Evolutionary conservation across 2,888 invertebrate genomes (phyloP).

Genomic region (Osmoderma eremita): DNA sequence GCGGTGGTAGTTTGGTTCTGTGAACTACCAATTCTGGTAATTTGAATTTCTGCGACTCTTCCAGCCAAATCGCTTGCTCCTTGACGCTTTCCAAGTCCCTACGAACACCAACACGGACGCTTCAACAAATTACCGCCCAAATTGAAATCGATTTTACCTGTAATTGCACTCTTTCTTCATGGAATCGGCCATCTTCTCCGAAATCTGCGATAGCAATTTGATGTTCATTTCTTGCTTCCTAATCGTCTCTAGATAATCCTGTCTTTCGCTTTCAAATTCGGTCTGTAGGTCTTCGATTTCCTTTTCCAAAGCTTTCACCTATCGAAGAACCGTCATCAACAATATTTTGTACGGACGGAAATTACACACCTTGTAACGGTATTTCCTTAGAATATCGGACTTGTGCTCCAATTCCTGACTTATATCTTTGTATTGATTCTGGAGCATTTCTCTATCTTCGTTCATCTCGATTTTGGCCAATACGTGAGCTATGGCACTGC

Average conservation of each 20-base stretch:
- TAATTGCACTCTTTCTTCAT: conserved; percentile 80
- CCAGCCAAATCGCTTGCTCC: conserved; percentile 77
- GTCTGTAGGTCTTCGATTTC: conserved; percentile 82
- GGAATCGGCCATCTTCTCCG: conserved; percentile 74
- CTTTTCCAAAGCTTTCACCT: conserved; percentile 74
- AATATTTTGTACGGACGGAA: not conserved
- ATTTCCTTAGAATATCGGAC: conserved; percentile 73
- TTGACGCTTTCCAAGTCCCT: conserved; percentile 77
- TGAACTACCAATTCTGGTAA: conserved; percentile 74
- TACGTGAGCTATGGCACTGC: conserved; percentile 69
- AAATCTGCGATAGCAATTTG: conserved; percentile 73
- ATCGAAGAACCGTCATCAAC: not conserved
- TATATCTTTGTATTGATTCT: conserved; percentile 81
- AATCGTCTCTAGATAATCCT: conserved; percentile 86
- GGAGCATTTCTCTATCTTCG: conserved; percentile 75
- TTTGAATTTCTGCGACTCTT: conserved; percentile 76
- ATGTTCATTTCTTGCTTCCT: conserved; percentile 76
- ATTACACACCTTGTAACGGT: conserved; percentile 69
- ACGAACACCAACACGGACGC: conserved; percentile 41
- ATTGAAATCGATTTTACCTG: conserved; percentile 62
- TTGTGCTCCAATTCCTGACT: conserved; percentile 80
- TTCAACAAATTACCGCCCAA: not conserved
- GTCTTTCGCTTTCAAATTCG: conserved; percentile 83
- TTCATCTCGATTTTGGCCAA: conserved; percentile 72
- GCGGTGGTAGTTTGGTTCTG: conserved; percentile 76